Conservation (phyloP, 2,113 vertebrate genomes). For the Ifrita kowaldi region DNA sequence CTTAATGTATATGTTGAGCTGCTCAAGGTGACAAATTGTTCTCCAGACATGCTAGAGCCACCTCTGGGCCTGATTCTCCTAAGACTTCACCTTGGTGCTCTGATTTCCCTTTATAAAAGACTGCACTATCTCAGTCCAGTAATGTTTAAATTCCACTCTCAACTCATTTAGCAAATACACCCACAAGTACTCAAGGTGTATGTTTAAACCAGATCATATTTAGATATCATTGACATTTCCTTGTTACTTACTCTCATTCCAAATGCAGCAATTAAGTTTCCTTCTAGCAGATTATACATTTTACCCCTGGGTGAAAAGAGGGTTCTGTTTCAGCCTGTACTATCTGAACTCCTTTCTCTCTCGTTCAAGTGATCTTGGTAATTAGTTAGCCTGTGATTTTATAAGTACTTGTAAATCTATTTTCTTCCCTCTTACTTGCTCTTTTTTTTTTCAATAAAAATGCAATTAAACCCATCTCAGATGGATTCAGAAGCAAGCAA, state of each 20-base stretch:
- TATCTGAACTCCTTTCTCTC: not conserved
- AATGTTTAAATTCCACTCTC: not conserved
- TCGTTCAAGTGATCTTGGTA: not conserved
- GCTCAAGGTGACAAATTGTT: slow-evolving; percentile 34
- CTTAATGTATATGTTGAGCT: not conserved
- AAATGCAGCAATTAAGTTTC: not conserved
- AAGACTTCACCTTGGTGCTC: not conserved
- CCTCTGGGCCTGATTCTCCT: not conserved
- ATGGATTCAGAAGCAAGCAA: not conserved
- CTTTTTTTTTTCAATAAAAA: not conserved
- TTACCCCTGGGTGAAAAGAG: not conserved
- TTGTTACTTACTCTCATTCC: not conserved
- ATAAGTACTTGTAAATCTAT: slow-evolving; percentile 25
- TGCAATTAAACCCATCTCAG: not conserved
- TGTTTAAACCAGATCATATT: not conserved
- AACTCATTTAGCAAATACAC: not conserved
- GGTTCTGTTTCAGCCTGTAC: not conserved
- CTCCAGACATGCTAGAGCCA: not conserved
- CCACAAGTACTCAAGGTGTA: not conserved
- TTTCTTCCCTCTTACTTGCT: not conserved
- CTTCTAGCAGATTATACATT: not conserved
- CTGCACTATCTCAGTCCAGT: not conserved
- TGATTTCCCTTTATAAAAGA: not conserved
- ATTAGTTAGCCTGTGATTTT: slow-evolving; percentile 37
- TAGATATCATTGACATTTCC: not conserved